Evolutionary conservation across 2,888 invertebrate species (phyloP).

Genomic region (Rhagium mordax): DNA sequence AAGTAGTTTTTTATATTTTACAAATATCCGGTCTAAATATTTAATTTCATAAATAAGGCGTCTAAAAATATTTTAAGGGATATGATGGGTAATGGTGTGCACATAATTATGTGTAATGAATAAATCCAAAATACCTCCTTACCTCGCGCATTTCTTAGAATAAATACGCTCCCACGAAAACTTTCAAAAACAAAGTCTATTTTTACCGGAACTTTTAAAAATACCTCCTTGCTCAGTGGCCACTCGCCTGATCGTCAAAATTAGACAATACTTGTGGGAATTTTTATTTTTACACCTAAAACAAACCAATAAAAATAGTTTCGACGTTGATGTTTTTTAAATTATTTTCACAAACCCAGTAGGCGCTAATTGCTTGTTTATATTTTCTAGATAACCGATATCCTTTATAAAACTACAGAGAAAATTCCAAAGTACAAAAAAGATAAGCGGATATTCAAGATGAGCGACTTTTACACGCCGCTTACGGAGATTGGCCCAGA

Average conservation of each 20-base stretch:
- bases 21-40: no score
- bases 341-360: background rate
- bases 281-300: background rate
- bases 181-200: background rate
- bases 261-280: background rate
- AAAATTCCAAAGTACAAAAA: conserved; percentile 41
- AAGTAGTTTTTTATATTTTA: no score
- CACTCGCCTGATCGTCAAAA: conserved; percentile 4
- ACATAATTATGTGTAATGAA: background rate
- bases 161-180: conserved; percentile 5
- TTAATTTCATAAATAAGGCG: no score
- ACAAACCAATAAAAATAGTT: conserved; percentile 9
- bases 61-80: no score
- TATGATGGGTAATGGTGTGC: background rate
- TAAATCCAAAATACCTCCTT: background rate
- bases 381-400: conserved; percentile 39
- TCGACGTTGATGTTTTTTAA: background rate
- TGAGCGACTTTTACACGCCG: conserved; percentile 36
- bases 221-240: background rate
- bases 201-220: background rate
- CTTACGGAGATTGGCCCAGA: conserved; percentile 38
- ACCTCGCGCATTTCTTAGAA: background rate
- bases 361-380: background rate
- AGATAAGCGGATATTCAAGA: conserved; percentile 38
- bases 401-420: conserved; percentile 33